phyloP scores from a whole-genome alignment of 2,888 invertebrate genomes.

The Nemurella pictetii region DNA sequence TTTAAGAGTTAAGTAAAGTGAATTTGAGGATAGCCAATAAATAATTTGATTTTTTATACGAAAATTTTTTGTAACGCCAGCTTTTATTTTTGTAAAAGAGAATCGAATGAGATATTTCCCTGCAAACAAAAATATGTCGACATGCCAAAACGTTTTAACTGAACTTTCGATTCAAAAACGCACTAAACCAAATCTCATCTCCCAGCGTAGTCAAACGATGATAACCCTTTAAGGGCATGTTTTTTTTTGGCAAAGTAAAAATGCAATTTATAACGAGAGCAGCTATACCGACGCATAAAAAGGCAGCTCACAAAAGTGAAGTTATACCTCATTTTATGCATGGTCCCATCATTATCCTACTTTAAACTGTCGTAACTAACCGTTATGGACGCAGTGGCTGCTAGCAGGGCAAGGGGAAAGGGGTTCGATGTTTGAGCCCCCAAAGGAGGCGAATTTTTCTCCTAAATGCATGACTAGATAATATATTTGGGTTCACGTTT shows the following conservation, averaged over 20 bases:
- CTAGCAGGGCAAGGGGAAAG: neutral
- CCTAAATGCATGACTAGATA: neutral
- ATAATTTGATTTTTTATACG: no score
- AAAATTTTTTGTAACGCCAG: no score
- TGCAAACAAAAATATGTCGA: no score
- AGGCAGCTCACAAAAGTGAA: slow-evolving; percentile 2
- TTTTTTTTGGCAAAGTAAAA: neutral
- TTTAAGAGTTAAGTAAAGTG: no score
- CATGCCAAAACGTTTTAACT: no score
- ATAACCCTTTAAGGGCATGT: neutral
- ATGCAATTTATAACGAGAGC: slow-evolving; percentile 25
- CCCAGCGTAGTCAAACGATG: neutral
- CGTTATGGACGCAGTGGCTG: neutral
- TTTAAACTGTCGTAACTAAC: slow-evolving; percentile 28
- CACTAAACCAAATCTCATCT: neutral
- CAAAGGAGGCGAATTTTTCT: neutral
- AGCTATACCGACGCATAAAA: neutral
- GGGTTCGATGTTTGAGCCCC: neutral
- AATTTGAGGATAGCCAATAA: no score
- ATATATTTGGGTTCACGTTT: slow-evolving; percentile 1
- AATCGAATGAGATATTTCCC: no score
- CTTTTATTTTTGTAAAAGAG: no score
- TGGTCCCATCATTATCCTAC: slow-evolving; percentile 21
- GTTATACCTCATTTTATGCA: slow-evolving; percentile 23
- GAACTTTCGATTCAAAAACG: neutral